Evolutionary conservation across 53 echinoderm and acorn worm genomes (phyloP).

Genomic region (Paracentrotus lividus): DNA sequence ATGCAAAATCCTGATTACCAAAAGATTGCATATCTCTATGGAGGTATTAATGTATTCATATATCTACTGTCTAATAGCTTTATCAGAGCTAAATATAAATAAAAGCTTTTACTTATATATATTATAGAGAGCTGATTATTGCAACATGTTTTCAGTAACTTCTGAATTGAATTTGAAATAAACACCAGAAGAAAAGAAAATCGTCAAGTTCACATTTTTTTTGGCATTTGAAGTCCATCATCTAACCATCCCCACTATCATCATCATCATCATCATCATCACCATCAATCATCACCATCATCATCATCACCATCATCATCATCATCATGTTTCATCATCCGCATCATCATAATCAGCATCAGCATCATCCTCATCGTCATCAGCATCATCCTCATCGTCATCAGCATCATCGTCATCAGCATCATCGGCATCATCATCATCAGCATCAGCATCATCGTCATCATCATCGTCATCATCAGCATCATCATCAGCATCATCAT

Average conservation of each 20-base stretch:
- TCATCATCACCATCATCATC: not conserved
- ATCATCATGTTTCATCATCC: not conserved
- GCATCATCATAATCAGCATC: slow-evolving; percentile 2
- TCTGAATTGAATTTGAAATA: not conserved
- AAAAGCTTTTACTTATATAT: no score
- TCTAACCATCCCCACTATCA: not conserved
- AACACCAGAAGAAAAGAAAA: no score
- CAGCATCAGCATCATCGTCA: slow-evolving; percentile 1
- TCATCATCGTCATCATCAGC: slow-evolving; percentile 26
- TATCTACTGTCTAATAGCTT: no score
- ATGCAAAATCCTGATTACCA: not conserved
- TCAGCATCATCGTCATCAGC: slow-evolving; percentile 36
- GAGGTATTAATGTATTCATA: no score
- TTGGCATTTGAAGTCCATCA: not conserved
- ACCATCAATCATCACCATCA: not conserved
- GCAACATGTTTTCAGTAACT: no score
- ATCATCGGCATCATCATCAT: slow-evolving; percentile 3
- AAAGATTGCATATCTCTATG: not conserved
- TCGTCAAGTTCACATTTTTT: no score
- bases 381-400: slow-evolving; percentile 43
- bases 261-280: slow-evolving; percentile 3
- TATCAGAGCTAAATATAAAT: no score
- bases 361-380: slow-evolving; percentile 1
- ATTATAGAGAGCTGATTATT: not conserved
- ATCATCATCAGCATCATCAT: slow-evolving; percentile 9